Conservation (phyloP, 2,113 vertebrate genomes). For the Sinosuthora webbiana region DNA sequence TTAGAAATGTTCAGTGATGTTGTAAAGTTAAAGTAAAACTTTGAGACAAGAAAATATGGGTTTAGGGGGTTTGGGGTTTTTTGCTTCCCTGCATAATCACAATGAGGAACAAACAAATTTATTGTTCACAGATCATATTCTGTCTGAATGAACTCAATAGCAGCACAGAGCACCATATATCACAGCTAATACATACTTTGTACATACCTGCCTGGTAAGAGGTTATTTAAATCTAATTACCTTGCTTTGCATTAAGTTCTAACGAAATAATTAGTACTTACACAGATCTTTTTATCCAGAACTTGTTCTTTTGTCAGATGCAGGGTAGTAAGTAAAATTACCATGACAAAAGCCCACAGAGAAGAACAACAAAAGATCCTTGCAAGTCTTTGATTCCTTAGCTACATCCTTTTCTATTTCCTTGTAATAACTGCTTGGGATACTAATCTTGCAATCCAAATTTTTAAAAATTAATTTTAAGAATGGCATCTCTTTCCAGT, state of each 20-base stretch:
- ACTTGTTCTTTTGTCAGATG: background rate
- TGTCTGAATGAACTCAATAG: background rate
- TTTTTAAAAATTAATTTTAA: background rate
- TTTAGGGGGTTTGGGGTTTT: fast-evolving
- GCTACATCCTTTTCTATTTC: background rate
- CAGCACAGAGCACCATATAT: background rate
- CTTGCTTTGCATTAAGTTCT: background rate
- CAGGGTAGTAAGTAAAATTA: background rate
- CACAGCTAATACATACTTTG: background rate
- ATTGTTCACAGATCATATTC: background rate
- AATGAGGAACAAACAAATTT: background rate
- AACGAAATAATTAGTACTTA: constrained; percentile 17
- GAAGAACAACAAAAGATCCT: background rate
- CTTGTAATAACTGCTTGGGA: background rate
- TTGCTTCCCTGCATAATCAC: background rate
- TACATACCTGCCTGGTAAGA: background rate
- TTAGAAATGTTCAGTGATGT: background rate
- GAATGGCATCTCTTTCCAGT: background rate
- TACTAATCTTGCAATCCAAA: background rate
- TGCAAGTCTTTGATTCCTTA: background rate
- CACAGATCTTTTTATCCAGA: background rate
- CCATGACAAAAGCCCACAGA: background rate
- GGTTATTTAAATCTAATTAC: constrained; percentile 11
- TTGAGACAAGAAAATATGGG: background rate
- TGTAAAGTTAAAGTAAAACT: background rate